Evolutionary conservation across 1,140 invertebrate species (phyloP), one percentile per base, ranked within the genome.

Genomic region (Lepidurus arcticus): DNA sequence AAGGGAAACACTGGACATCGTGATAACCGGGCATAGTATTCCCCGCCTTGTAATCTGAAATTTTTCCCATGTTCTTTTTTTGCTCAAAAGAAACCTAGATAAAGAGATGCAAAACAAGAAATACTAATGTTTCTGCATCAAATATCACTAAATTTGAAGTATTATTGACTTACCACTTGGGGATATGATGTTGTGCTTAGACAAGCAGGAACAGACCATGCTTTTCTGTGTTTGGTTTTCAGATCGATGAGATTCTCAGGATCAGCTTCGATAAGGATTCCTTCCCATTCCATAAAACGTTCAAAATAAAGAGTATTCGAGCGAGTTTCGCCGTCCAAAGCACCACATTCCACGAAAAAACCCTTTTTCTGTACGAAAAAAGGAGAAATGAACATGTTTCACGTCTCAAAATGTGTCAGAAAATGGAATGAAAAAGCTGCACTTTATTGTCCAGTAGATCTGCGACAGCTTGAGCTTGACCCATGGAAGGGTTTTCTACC

Each of bases 1-100:
- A 81, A 9, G 88, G 88, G 78, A 88, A 86, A 81, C 88, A 89
- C 79, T 89, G 87, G 10, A 88, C 86, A 26, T 82, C 78, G 4
- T 65, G 53, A 65, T 65, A 65, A 21, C 85, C 81, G 73, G 81
- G 80, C 42, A 80, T 82, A 24, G 75, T 79, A 73, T 80, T 78
- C n/a, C 53, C n/a, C 45, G 79, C 76, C 11, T 77, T 80, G 74
- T 78, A 75, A 42, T 82, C 80, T 9, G 82, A 82, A 24, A 85
- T 85, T 78, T 82, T 83, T 4, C 85, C 85, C 74, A 82, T 80
- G 77, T 86, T 85, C 44, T 79, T 81, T 26, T 84, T 81, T 78
- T 85, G 85, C 47, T 85, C 81, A 80, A 86, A 85, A 34, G 81
- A 81, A 42, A 85, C 84, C 84, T 85, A 7, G 6, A 21, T n/a